phyloP scores from a whole-genome alignment of 1,140 invertebrate species.

The Microplitis mediator region DNA sequence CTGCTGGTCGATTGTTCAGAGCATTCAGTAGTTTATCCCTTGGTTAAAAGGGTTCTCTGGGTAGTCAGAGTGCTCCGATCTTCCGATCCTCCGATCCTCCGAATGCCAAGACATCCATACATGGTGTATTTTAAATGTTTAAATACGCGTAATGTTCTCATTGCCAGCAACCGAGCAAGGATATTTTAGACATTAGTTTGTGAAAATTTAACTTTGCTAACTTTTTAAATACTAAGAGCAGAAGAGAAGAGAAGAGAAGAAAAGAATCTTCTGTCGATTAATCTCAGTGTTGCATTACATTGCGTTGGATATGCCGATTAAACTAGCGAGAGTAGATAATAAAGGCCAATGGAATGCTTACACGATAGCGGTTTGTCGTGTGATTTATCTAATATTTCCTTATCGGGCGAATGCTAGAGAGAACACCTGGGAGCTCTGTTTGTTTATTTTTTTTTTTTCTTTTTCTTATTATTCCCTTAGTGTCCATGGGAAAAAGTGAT shows the following conservation, averaged over 20 bases:
- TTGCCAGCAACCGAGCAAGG: background rate
- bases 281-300: background rate
- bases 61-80: background rate
- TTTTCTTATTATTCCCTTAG: background rate
- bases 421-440: constrained; percentile 43
- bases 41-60: background rate
- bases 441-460: background rate
- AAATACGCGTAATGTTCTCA: no score
- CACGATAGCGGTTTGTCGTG: constrained; percentile 35
- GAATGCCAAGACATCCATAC: background rate
- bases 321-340: constrained; percentile 34
- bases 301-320: background rate
- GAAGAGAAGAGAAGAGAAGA: background rate
- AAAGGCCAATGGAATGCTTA: constrained; percentile 37
- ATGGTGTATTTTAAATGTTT: background rate
- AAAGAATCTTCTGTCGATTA: constrained; percentile 12
- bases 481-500: constrained; percentile 41
- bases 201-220: constrained; percentile 15
- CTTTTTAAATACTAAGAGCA: background rate
- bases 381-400: constrained; percentile 55
- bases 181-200: background rate
- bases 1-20: background rate
- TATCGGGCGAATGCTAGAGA: constrained; percentile 41
- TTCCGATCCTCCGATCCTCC: background rate
- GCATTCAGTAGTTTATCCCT: background rate